These are phyloP conservation scores for Potamarius usumacintae DNA, from an alignment of 2,113 vertebrate species.

Conservation along the genomic window DNA sequence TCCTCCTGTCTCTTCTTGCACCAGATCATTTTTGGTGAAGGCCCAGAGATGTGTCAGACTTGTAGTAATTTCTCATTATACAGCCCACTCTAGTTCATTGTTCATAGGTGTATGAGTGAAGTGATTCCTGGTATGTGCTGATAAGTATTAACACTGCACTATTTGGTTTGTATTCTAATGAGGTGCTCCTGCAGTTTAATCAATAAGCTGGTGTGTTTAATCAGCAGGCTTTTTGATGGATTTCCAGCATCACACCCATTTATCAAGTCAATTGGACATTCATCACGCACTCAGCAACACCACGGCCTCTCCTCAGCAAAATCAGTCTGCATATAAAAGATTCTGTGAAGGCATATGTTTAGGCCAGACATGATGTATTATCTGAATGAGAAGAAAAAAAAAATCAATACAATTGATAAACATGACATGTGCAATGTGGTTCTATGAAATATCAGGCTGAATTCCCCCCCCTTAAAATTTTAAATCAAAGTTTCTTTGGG, in stretches of 20 bases:
- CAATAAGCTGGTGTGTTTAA: constrained; percentile 66
- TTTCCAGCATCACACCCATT: constrained; percentile 69
- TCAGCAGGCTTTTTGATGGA: constrained; percentile 74
- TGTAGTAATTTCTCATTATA: background rate
- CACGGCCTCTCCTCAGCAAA: constrained; percentile 16
- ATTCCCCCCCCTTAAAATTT: background rate
- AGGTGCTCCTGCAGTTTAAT: constrained; percentile 71
- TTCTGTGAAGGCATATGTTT: constrained; percentile 6
- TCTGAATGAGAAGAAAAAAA: constrained; percentile 26
- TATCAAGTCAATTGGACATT: constrained; percentile 76
- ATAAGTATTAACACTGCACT: constrained; percentile 58
- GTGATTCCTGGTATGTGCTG: constrained; percentile 68
- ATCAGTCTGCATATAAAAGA: background rate
- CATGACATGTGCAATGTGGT: constrained; percentile 13
- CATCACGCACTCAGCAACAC: constrained; percentile 58
- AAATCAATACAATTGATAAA: constrained; percentile 38
- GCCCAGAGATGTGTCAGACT: background rate
- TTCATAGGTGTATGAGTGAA: constrained; percentile 2
- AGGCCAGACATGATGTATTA: constrained; percentile 33
- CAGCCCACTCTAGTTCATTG: background rate
- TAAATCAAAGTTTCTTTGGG: background rate
- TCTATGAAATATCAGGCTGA: background rate
- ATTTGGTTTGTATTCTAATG: constrained; percentile 67
- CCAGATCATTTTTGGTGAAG: background rate
- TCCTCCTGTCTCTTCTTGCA: constrained; percentile 25